phyloP scores from a whole-genome alignment of 2,797 vertebrate genomes.

The Adrianichthys oophorus region DNA sequence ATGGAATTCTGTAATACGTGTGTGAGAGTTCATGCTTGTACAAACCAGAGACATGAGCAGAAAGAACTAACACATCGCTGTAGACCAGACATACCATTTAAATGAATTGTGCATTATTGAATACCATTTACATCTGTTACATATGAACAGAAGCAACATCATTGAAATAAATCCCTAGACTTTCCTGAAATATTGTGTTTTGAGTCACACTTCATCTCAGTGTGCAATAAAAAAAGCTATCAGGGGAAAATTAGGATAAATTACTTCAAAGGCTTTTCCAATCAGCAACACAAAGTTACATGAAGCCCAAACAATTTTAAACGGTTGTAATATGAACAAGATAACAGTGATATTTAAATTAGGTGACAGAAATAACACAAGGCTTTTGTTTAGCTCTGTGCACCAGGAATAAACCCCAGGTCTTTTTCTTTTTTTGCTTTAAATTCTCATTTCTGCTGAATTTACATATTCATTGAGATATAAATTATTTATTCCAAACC shows the following conservation, averaged over 20 bases:
- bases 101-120: slow-evolving; percentile 54
- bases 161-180: slow-evolving; percentile 58
- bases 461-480: slow-evolving; percentile 85
- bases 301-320: slow-evolving; percentile 65
- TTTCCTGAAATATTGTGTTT: slow-evolving; percentile 50
- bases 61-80: slow-evolving; percentile 24
- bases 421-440: slow-evolving; percentile 33
- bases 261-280: slow-evolving; percentile 72
- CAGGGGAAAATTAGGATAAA: slow-evolving; percentile 68
- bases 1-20: slow-evolving; percentile 31
- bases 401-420: slow-evolving; percentile 31
- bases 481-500: slow-evolving; percentile 82
- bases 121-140: slow-evolving; percentile 59
- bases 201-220: slow-evolving; percentile 52
- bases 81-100: slow-evolving; percentile 36
- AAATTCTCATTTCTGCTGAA: slow-evolving; percentile 43
- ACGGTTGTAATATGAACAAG: slow-evolving; percentile 65
- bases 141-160: slow-evolving; percentile 49
- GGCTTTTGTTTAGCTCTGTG: slow-evolving; percentile 72
- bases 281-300: slow-evolving; percentile 53
- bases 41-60: slow-evolving; percentile 3
- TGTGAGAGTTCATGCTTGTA: slow-evolving; percentile 4
- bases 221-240: slow-evolving; percentile 58
- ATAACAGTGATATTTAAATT: slow-evolving; percentile 75
- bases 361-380: slow-evolving; percentile 68